Base-by-base conservation (phyloP, 2,888 invertebrate genomes). In the Augiades crinisus region DNA sequence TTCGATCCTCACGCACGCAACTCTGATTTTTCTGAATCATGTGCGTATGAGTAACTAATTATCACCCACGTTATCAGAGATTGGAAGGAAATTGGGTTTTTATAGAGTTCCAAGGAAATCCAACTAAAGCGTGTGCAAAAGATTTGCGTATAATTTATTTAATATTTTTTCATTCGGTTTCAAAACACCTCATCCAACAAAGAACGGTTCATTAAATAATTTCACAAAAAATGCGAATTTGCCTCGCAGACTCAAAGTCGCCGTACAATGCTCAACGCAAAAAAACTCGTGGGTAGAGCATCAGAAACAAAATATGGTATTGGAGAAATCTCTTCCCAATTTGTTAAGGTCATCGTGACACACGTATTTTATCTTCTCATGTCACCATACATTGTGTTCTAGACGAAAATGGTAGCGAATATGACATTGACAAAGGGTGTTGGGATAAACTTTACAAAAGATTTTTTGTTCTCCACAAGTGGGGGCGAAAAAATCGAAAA, bases 401-500 rank as follows among this genome's bases (percentile, higher is more conserved):
- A 65, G 66, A 67, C 68, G 63, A 70, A 70, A 81, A 86, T 87
- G 75, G 87, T 86, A 87, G 84, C 86, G 69, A 76, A 75, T 68
- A 67, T 77, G 81, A 83, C 81, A 78, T 68, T 84, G 82, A 87
- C 83, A 88, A 86, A 84, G 81, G 83, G 74, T 81, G 78, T 81
- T 80, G 78, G 80, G 78, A 75, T 78, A 79, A 79, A 81, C 78
- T 80, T 63, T 55, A 84, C 81, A 83, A 78, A 66, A 65, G 66
- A 33, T 57, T 61, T 67, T 78, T 75, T 68, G 60, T 61, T 41
- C 22, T 49, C 49, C 37, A 41, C 43, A 62, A 64, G 64, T 69
- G 64, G 64, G 59, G 55, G 60, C 61, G 63, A 70, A 76, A 79
- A 81, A 81, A 68, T 56, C 53, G 51, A 76, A 79, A 81, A 81